Base-by-base conservation (phyloP, 2,888 invertebrate genomes). In the Icerya purchasi region DNA sequence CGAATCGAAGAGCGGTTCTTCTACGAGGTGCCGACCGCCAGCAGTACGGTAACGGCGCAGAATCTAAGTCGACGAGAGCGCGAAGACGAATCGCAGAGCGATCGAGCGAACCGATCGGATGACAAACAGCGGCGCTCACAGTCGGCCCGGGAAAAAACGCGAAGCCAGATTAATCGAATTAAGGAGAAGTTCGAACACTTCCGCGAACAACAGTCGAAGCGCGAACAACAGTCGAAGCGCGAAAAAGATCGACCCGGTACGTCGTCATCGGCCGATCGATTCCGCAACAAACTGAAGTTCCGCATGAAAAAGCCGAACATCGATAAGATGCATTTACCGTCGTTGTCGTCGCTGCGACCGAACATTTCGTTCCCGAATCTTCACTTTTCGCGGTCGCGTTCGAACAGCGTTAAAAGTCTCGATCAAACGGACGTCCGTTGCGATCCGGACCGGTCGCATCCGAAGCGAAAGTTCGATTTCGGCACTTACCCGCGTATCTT, bases 401-500 rank as follows among this genome's bases (percentile, higher is more conserved):
- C 78, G 77, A 53, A 76, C 77, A 65, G 74, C 76, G 5, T 75
- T 76, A 53, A 74, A 75, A 54, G 55, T 59, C 21, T 50, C 22
- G 61, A 56, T 10, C 53, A 49, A 20, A 36, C 14, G 14, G n/a
- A n/a, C n/a, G 24, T 56, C 18, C 58, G 53, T 20, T 24, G 57
- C 5, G 49, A 57, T 8, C 52, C 54, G 21, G 54, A 50, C n/a
- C 57, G 57, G 36, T 36, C 36, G 22, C 20, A 57, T 56, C 54
- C 56, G 19, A 77, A 77, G 66, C 78, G 77, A 65, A 74, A 77
- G 64, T 83, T 86, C 68, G 79, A 80, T 22, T 80, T 81, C 68
- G 81, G 84, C 64, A 87, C 88, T 0, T 86, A 84, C 69, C 88
- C 88, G 0, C 78, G 86, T 65, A 76, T 87, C 51, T 73, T 74